Conservation (phyloP, 2,113 vertebrate genomes). For the Mobula birostris region DNA sequence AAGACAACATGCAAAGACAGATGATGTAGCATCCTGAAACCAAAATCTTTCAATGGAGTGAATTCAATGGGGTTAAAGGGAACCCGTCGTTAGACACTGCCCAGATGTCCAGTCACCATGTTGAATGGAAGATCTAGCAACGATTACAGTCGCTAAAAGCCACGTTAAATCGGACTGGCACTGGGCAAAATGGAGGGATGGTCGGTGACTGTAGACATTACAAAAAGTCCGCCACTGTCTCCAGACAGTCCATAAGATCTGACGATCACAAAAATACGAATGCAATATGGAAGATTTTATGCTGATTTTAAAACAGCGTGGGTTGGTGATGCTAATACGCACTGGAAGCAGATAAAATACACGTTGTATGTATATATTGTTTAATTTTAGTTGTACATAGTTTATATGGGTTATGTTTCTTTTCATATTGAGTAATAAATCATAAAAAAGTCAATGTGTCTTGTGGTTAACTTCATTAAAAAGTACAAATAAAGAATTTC, state of each 20-base stretch:
- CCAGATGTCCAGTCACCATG: background rate
- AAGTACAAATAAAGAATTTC: background rate
- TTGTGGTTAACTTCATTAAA: slow-evolving; percentile 51
- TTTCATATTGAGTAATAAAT: slow-evolving; percentile 94
- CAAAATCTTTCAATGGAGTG: background rate
- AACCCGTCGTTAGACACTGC: slow-evolving; percentile 3
- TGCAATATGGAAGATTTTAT: slow-evolving; percentile 30
- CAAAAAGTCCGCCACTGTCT: background rate
- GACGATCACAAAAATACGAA: slow-evolving; percentile 11
- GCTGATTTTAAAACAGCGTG: slow-evolving; percentile 27
- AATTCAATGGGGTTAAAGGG: slow-evolving; percentile 20
- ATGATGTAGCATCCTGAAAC: slow-evolving; percentile 60
- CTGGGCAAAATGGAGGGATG: background rate
- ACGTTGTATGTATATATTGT: slow-evolving; percentile 96
- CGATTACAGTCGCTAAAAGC: background rate
- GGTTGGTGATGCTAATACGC: slow-evolving; percentile 27
- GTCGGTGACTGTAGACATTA: slow-evolving; percentile 18
- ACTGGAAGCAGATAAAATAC: slow-evolving; percentile 43
- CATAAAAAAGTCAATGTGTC: slow-evolving; percentile 63
- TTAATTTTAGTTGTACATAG: slow-evolving; percentile 96
- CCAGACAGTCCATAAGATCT: background rate
- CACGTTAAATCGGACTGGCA: background rate
- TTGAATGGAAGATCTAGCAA: slow-evolving; percentile 14
- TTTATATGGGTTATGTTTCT: slow-evolving; percentile 98
- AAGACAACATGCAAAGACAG: slow-evolving; percentile 98